Conservation (phyloP, 2,888 invertebrate genomes). For the Diabrotica balteata region DNA sequence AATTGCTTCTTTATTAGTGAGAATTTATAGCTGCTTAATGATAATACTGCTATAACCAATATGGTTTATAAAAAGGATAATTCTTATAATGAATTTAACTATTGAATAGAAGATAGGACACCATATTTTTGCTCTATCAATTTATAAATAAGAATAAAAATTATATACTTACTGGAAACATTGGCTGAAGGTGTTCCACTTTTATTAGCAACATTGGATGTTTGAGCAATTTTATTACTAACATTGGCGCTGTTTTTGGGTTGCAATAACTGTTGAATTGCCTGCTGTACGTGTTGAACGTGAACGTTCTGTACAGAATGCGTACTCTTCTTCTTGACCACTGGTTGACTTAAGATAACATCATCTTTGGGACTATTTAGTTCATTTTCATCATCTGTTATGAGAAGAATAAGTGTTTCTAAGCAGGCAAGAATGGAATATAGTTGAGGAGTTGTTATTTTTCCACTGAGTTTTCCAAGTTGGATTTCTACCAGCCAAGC, state of each 20-base stretch:
- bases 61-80: too few species aligned
- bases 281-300: conserved; percentile 51
- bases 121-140: conserved; percentile 6
- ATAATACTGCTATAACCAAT: too few species aligned
- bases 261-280: conserved; percentile 50
- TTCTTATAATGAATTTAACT: too few species aligned
- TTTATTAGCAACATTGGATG: conserved; percentile 18
- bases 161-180: conserved; percentile 12
- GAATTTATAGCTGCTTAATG: too few species aligned
- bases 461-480: conserved; percentile 90
- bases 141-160: neutral
- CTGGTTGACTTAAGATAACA: conserved; percentile 73
- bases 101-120: too few species aligned
- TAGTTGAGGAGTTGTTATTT: conserved; percentile 87
- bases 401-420: conserved; percentile 86
- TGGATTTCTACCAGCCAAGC: conserved; percentile 97
- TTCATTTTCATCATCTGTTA: conserved; percentile 89
- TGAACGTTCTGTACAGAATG: conserved; percentile 51
- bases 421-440: conserved; percentile 87
- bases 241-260: conserved; percentile 47
- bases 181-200: conserved; percentile 20
- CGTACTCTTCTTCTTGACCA: conserved; percentile 47
- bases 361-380: conserved; percentile 80
- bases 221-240: conserved; percentile 39
- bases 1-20: too few species aligned